These are phyloP conservation scores for Colletes collaris DNA, from an alignment of 2,888 invertebrate genomes.

Conservation along the genomic window DNA sequence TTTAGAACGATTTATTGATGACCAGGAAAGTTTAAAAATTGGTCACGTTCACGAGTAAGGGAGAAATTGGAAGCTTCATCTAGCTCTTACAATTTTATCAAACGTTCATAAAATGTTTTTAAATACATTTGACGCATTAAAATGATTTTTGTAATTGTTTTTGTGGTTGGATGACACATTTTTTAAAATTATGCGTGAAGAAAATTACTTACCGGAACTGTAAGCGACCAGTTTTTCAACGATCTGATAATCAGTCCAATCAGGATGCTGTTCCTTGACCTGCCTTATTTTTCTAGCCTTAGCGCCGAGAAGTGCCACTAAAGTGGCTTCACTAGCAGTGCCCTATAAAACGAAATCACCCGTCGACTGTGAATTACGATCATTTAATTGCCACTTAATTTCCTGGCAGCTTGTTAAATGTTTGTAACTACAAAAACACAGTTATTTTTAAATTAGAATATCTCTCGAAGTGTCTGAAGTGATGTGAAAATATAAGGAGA, in stretches of 20 bases:
- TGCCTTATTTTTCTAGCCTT: constrained; percentile 89
- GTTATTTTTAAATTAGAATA: too few relatives aligned
- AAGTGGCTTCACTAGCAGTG: constrained; percentile 97
- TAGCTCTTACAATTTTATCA: too few relatives aligned
- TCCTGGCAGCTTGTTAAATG: too few relatives aligned
- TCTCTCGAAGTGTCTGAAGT: too few relatives aligned
- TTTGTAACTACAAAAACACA: too few relatives aligned
- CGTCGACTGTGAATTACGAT: constrained; percentile 6
- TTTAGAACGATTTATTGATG: too few relatives aligned
- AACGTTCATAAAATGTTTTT: neutral
- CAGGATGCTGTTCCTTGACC: constrained; percentile 89
- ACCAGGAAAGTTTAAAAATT: too few relatives aligned
- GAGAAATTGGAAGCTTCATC: too few relatives aligned
- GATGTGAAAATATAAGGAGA: too few relatives aligned
- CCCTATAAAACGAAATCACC: constrained; percentile 84
- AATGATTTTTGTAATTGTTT: neutral
- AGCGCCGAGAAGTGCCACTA: constrained; percentile 96
- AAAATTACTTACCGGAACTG: constrained; percentile 88
- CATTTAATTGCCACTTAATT: neutral
- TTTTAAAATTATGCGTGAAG: neutral
- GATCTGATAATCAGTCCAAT: constrained; percentile 89
- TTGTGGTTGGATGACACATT: too few relatives aligned
- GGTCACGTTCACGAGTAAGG: too few relatives aligned
- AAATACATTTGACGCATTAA: neutral
- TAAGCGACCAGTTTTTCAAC: constrained; percentile 93